Evolutionary conservation across 2,113 vertebrate species (phyloP), one percentile per base, ranked within the genome.

Genomic region (Rhinolophus sinicus): DNA sequence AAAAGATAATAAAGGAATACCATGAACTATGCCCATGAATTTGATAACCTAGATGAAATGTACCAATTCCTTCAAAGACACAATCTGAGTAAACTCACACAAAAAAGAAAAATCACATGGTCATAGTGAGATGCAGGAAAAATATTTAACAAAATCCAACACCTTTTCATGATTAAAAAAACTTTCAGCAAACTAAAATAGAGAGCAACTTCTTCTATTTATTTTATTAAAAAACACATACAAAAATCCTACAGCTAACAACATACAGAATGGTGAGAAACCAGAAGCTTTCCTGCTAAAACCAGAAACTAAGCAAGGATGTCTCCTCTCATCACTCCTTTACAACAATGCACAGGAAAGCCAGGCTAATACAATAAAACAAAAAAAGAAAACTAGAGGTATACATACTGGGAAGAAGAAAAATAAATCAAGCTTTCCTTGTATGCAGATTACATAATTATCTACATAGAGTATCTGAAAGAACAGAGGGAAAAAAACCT

Each of bases 371-470:
- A n/a, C 8, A 75, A 33, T 73, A 65, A 72, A 3, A 82, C 8
- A 98, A 97, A 69, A 98, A 40, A 97, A 72, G 90, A 21, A 58
- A 77, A 93, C 93, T 75, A 97, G 93, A 92, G 35, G 13, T 54
- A 76, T 8, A 70, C 4, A 69, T 21, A 60, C 19, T 5, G 12
- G 30, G 35, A 83, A 76, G 24, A 16, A 24, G 30, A 5, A 28
- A 28, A 64, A 95, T 9, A 81, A 58, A 88, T 28, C 47, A 77
- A 91, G 18, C 19, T 64, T 73, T 78, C 50, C 64, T 44, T 65
- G 40, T 56, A 78, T 28, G 21, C 24, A 92, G 8, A 72, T 47
- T 70, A 87, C 47, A 75, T 22, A 16, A 75, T 4, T 67, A 15
- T 82, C 76, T 44, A 83, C 44, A 5, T 16, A 62, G 69, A 81